A percentile compares a stretch with the other conserved stretches of the same genome.
Evolutionary conservation across 1,140 invertebrate genomes (phyloP).

Genomic region (Leptinotarsa undecemlineata): DNA sequence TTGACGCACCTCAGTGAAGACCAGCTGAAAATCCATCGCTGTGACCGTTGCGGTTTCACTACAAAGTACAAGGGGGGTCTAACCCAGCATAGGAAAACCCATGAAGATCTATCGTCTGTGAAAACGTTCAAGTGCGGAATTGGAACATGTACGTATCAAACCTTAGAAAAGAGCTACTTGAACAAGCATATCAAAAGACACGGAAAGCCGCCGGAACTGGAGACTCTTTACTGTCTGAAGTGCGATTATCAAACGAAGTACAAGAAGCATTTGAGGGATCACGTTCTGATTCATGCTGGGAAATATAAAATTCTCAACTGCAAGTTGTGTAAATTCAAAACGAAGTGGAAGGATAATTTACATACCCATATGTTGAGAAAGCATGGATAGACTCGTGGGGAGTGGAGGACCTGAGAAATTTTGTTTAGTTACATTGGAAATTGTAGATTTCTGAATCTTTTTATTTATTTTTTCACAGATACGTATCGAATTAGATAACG

Average conservation of each 20-base stretch:
- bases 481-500: too few species aligned
- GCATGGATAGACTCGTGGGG: not conserved
- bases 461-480: too few species aligned
- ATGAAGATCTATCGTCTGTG: not conserved
- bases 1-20: not conserved
- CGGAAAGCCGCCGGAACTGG: not conserved
- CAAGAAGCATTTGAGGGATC: not conserved
- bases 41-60: not conserved
- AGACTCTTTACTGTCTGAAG: conserved; percentile 2
- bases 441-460: too few species aligned
- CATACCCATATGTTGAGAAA: not conserved
- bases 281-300: not conserved
- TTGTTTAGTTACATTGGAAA: too few species aligned
- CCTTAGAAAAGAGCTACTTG: not conserved
- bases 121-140: not conserved
- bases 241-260: conserved; percentile 1
- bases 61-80: not conserved
- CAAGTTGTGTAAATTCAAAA: not conserved
- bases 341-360: not conserved
- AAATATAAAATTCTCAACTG: not conserved
- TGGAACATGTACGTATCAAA: not conserved
- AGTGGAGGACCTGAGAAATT: too few species aligned
- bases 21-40: not conserved
- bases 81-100: not conserved
- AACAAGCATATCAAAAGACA: not conserved